Conservation (phyloP, 2,113 vertebrate genomes). For the Elephas maximus region DNA sequence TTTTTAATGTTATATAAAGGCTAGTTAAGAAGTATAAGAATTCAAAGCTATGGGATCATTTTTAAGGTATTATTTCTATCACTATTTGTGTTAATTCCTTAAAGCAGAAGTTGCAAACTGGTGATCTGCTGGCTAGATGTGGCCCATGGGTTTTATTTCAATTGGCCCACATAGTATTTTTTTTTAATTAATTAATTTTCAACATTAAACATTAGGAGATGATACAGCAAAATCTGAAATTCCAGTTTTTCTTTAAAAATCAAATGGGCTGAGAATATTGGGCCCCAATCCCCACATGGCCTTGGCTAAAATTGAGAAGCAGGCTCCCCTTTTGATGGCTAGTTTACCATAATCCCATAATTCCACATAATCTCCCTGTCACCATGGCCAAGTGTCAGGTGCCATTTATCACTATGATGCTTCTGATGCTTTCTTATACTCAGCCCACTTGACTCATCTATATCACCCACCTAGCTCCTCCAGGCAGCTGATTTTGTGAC, state of each 20-base stretch:
- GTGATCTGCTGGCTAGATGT: background rate
- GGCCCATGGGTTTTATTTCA: background rate
- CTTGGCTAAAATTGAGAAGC: background rate
- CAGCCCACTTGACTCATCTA: slow-evolving; percentile 15
- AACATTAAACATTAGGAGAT: slow-evolving; percentile 46
- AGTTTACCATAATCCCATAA: background rate
- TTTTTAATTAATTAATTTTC: slow-evolving; percentile 20
- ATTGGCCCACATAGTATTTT: background rate
- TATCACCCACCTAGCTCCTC: slow-evolving; percentile 55
- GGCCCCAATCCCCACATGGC: background rate
- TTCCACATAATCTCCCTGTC: background rate
- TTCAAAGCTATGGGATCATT: slow-evolving; percentile 15
- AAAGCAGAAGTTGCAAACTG: slow-evolving; percentile 5
- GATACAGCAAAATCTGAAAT: slow-evolving; percentile 27
- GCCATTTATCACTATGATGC: slow-evolving; percentile 1
- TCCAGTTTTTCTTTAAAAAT: slow-evolving; percentile 17
- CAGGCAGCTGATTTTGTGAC: slow-evolving; percentile 50
- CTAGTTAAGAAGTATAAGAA: background rate
- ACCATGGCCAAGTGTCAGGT: slow-evolving; percentile 35
- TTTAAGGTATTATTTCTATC: slow-evolving; percentile 22
- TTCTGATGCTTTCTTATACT: background rate
- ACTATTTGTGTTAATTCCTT: slow-evolving; percentile 6
- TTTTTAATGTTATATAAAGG: slow-evolving; percentile 28
- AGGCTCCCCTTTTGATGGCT: background rate
- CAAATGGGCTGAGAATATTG: background rate